These are phyloP conservation scores for Poliocrania exsul DNA, from an alignment of 2,797 vertebrate species.

Conservation along the genomic window DNA sequence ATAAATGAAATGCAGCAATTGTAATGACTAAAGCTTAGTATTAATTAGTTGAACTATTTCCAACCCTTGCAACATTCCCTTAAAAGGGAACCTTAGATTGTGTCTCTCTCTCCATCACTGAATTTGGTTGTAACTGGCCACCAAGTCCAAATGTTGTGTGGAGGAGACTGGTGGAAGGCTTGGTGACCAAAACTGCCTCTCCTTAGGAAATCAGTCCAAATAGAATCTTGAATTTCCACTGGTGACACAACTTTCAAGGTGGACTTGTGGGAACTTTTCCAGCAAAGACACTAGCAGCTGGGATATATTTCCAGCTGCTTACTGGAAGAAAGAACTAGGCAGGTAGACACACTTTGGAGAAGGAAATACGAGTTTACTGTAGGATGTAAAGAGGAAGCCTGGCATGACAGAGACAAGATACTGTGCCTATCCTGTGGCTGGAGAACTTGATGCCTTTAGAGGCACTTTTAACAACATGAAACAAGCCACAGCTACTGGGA, in stretches of 20 bases:
- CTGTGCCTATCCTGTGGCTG: neutral
- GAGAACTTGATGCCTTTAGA: neutral
- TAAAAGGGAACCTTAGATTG: slow-evolving; percentile 11
- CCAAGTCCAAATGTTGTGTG: neutral
- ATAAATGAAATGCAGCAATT: neutral
- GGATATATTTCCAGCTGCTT: neutral
- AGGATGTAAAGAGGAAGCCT: neutral
- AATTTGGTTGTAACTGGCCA: neutral
- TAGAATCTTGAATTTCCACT: neutral
- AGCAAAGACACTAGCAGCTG: neutral
- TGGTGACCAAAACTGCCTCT: neutral
- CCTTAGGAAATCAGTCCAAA: neutral
- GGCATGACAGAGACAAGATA: neutral
- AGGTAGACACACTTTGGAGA: neutral
- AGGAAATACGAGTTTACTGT: neutral
- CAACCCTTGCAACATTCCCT: slow-evolving; percentile 23
- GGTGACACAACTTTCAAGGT: neutral
- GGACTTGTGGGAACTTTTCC: neutral
- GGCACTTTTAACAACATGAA: neutral
- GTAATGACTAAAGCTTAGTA: neutral
- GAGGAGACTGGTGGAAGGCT: neutral
- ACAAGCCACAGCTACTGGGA: neutral
- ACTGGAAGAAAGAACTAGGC: neutral
- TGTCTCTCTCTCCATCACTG: neutral
- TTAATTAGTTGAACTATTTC: slow-evolving; percentile 26